Percentiles rank a stretch among this genome's conserved stretches.
Conservation (phyloP, 1,140 invertebrate genomes). For the Brachionus paranguensis region DNA sequence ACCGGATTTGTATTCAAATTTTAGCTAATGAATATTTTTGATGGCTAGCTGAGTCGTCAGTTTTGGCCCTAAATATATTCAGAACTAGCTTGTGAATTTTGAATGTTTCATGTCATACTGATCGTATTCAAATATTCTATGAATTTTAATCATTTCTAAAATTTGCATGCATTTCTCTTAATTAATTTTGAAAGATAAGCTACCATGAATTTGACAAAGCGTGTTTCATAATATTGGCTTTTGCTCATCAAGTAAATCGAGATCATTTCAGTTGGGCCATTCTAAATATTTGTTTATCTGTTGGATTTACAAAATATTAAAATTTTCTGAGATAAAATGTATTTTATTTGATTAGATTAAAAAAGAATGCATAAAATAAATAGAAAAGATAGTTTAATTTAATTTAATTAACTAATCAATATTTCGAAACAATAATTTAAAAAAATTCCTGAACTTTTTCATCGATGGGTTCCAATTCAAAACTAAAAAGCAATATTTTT, state of each 20-base stretch:
- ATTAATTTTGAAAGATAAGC: neutral
- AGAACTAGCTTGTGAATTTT: neutral
- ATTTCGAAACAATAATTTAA: neutral
- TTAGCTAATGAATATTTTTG: neutral
- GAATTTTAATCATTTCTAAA: neutral
- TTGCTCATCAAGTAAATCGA: neutral
- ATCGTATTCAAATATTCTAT: neutral
- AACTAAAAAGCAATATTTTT: too few species aligned
- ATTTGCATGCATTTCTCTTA: neutral
- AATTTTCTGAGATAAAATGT: neutral
- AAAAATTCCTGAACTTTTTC: neutral
- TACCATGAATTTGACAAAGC: neutral
- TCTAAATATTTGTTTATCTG: neutral
- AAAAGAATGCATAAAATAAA: neutral
- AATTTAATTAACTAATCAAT: neutral
- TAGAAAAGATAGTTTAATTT: neutral
- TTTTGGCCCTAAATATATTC: neutral
- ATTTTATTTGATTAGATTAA: neutral
- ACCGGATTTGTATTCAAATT: neutral
- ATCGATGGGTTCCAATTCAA: neutral
- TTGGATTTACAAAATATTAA: neutral
- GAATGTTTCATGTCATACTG: neutral
- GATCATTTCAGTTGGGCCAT: neutral
- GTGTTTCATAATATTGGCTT: neutral
- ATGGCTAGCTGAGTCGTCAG: neutral